Evolutionary conservation across 2,797 vertebrate genomes (phyloP).

Genomic region (Numenius phaeopus): DNA sequence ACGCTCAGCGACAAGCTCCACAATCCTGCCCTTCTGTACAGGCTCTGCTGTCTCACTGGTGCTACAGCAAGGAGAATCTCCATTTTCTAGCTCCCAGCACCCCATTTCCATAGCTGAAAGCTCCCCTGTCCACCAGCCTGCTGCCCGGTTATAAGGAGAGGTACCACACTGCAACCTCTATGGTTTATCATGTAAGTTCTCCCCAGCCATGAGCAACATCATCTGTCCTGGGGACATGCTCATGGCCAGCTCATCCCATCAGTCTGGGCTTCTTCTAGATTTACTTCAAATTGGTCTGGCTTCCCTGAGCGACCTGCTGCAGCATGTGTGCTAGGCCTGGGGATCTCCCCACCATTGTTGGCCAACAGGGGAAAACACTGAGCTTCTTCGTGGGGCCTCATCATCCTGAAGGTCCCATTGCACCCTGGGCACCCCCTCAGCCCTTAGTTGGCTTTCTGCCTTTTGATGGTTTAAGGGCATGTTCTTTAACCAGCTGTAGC

Average conservation of each 20-base stretch:
- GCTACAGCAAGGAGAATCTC: background rate
- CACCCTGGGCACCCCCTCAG: background rate
- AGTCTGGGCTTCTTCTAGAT: background rate
- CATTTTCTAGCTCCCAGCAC: background rate
- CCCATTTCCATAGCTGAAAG: background rate
- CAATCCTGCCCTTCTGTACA: background rate
- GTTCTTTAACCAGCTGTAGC: background rate
- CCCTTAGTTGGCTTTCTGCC: background rate
- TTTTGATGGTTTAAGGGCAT: background rate
- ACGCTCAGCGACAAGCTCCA: background rate
- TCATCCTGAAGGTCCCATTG: background rate
- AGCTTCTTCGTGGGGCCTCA: background rate
- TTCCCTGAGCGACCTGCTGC: background rate
- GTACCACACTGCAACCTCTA: background rate
- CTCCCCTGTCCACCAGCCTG: background rate
- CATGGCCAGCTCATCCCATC: background rate
- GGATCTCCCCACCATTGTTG: background rate
- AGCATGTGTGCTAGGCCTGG: background rate
- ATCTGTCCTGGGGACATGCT: background rate
- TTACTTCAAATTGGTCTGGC: background rate
- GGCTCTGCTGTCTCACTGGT: background rate
- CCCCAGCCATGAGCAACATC: background rate
- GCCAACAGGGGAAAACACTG: background rate
- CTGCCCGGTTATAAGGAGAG: background rate
- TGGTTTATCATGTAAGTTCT: background rate